Evolutionary conservation across 2,888 invertebrate species (phyloP), one percentile per base, ranked within the genome.

Genomic region (Abrostola triplasia): DNA sequence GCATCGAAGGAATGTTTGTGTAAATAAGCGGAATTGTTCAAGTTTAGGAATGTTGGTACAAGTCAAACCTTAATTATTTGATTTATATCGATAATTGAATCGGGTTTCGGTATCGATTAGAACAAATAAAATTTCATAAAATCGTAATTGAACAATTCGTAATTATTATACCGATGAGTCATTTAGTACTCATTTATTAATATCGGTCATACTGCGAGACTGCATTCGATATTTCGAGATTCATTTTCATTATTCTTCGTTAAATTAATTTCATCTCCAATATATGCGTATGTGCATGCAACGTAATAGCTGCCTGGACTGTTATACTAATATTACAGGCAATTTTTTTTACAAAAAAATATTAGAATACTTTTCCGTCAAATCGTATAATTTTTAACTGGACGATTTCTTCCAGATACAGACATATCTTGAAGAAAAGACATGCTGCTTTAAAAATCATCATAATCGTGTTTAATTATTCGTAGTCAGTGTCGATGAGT

Each of bases 1-100:
- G 75, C 77, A 77, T 65, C 52, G 48, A 50, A 49, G 79, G 79
- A 79, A 79, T 79, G 79, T 77, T 60, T 72, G 64, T 70, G 70
- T 75, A 64, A 70, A 56, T 59, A 64, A 77, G 73, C 76, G 71
- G 76, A 70, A 74, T 73, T 50, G 7, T 65, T 63, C 36, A n/a
- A 62, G 61, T 44, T 55, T 12, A 64, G 79, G 79, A 79, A 79
- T 77, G 79, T 76, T 51, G 10, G 7, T 50, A 55, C 59, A 51
- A 51, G 62, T 54, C 54, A 36, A 36, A 47, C 42, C 10, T 8
- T n/a, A 12, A 41, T 49, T 49, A 12, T 6, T 57, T 38, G 9
- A 24, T 47, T 24, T 9, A 9, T 47, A 47, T 47, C 44, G 44
- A 47, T 47, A 24, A 47, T 47, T 13, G 44, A 47, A 47, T 47